Evolutionary conservation across 2,797 vertebrate species (phyloP).

Genomic region (Pteropus rufus): DNA sequence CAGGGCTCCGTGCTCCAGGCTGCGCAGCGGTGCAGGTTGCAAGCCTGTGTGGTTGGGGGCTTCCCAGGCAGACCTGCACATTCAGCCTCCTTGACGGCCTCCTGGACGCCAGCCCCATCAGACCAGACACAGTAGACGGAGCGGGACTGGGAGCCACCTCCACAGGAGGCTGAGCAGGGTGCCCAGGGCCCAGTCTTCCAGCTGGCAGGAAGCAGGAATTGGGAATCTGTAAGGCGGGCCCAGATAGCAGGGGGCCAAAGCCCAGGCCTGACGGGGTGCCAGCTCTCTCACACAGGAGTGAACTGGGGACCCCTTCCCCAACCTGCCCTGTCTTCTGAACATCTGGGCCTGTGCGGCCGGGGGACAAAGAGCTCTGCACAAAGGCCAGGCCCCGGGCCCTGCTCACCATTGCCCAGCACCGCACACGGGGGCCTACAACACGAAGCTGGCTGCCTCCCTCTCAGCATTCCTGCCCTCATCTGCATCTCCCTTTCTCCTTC

Average conservation of each 20-base stretch:
- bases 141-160: slow-evolving; percentile 91
- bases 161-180: slow-evolving; percentile 90
- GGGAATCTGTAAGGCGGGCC: background rate
- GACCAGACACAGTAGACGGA: slow-evolving; percentile 89
- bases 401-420: rapidly evolving
- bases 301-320: background rate
- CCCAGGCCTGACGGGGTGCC: background rate
- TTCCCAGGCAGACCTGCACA: slow-evolving; percentile 86
- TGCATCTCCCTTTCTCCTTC: background rate
- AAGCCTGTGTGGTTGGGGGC: slow-evolving; percentile 87
- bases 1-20: slow-evolving; percentile 86
- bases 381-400: rapidly evolving
- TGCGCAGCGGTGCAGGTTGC: slow-evolving; percentile 88
- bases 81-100: slow-evolving; percentile 83
- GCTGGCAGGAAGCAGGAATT: slow-evolving; percentile 76
- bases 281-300: background rate
- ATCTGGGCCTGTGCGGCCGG: background rate
- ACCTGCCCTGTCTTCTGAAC: background rate
- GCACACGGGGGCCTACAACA: background rate
- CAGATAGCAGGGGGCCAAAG: rapidly evolving
- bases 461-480: background rate
- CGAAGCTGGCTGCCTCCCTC: background rate
- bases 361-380: background rate
- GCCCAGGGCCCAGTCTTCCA: slow-evolving; percentile 93
- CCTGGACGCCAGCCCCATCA: slow-evolving; percentile 82